Evolutionary conservation across 2,797 vertebrate species (phyloP).

Genomic region (Aythya fuligula): DNA sequence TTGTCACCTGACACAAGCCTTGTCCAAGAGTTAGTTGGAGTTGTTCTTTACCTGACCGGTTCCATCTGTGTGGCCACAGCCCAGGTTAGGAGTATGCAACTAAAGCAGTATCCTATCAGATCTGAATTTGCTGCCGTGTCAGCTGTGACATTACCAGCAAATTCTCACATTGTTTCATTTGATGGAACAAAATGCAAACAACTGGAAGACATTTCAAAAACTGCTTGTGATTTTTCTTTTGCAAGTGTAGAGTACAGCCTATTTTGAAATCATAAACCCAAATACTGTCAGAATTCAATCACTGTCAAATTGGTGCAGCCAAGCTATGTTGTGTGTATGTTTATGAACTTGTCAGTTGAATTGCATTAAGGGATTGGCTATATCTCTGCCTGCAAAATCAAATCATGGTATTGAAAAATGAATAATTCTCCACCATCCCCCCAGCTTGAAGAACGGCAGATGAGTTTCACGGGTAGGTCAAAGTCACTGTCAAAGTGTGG

Average conservation of each 20-base stretch:
- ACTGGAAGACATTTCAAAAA: neutral
- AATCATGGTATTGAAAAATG: neutral
- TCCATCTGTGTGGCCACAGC: neutral
- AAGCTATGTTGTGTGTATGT: neutral
- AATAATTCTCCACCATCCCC: neutral
- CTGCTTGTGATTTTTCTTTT: neutral
- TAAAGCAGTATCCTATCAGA: neutral
- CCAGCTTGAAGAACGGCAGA: neutral
- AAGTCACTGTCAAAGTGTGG: neutral
- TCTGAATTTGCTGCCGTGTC: neutral
- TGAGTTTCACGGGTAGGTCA: neutral
- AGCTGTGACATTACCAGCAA: neutral
- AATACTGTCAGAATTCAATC: neutral
- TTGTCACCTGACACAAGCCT: neutral
- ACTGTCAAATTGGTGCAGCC: accelerated
- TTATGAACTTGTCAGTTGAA: neutral
- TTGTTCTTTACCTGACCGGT: neutral
- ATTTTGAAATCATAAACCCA: neutral
- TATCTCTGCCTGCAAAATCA: neutral
- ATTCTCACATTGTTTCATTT: neutral
- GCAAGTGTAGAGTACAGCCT: neutral
- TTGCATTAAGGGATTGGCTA: neutral
- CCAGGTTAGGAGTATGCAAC: neutral
- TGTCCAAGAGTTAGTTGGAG: neutral
- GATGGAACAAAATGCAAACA: neutral